These are phyloP conservation scores for Pseudococcus viburni DNA, from an alignment of 2,888 invertebrate genomes.

Conservation along the genomic window DNA sequence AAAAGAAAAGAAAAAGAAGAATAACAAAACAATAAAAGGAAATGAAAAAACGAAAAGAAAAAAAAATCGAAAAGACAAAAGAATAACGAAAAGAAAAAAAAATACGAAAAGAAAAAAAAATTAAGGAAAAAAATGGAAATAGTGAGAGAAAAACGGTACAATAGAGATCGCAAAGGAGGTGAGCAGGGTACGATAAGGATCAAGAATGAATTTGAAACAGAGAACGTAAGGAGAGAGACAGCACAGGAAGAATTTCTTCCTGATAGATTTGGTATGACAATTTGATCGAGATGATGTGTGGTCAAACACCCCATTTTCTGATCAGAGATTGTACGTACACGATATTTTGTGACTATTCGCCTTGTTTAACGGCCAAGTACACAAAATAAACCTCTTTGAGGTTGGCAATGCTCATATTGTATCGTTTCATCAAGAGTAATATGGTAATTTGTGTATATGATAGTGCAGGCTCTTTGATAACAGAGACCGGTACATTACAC, in stretches of 20 bases:
- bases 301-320: background rate
- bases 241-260: background rate
- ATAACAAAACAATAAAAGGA: no score
- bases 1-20: no score
- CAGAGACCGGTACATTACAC: no score
- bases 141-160: background rate
- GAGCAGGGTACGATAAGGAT: background rate
- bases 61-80: background rate
- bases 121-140: background rate
- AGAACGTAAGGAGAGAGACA: background rate
- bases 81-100: background rate
- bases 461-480: no score
- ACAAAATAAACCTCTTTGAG: no score
- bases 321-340: background rate
- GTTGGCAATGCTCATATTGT: no score
- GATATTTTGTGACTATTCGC: no score
- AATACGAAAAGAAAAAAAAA: background rate
- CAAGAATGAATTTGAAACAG: background rate
- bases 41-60: no score
- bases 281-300: background rate
- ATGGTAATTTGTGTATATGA: no score
- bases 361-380: no score
- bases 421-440: no score
- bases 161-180: background rate
- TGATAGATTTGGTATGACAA: background rate